Percentiles rank a stretch among this genome's conserved stretches.
Evolutionary conservation across 2,888 invertebrate genomes (phyloP).

Genomic region (Ennomos fuscantarius): DNA sequence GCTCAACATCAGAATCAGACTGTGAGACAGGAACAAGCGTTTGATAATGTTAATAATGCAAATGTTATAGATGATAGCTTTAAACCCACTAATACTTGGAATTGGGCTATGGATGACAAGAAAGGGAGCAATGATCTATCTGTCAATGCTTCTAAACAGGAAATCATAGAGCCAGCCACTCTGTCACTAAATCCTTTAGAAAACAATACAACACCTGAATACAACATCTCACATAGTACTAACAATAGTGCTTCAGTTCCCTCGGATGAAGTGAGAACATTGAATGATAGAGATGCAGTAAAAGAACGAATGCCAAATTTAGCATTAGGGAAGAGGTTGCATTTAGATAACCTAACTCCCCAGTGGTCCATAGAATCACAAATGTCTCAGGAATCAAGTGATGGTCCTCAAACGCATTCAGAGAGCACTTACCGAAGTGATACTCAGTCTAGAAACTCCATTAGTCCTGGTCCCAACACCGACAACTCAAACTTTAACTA

Average conservation of each 20-base stretch:
- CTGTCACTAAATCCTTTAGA: conserved; percentile 47
- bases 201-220: conserved; percentile 47
- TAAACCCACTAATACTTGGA: conserved; percentile 84
- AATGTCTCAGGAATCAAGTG: conserved; percentile 87
- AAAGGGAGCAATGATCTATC: conserved; percentile 51
- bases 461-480: conserved; percentile 71
- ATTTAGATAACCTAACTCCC: conserved; percentile 79
- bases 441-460: conserved; percentile 83
- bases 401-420: conserved; percentile 85
- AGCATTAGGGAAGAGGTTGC: conserved; percentile 72
- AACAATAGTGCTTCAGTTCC: conserved; percentile 47
- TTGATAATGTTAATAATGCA: conserved; percentile 77
- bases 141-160: conserved; percentile 39
- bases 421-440: conserved; percentile 86
- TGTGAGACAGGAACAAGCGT: conserved; percentile 45
- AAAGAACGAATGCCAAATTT: conserved; percentile 76
- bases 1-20: conserved; percentile 33
- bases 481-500: conserved; percentile 75
- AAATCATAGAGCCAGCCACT: conserved; percentile 41
- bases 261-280: conserved; percentile 63
- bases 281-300: conserved; percentile 71
- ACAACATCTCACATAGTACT: conserved; percentile 40
- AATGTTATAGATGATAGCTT: conserved; percentile 86
- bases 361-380: conserved; percentile 89
- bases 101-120: conserved; percentile 85